Evolutionary conservation across 2,888 invertebrate species (phyloP), one percentile per base, ranked within the genome.

Genomic region (Caenorhabditis sp.): DNA sequence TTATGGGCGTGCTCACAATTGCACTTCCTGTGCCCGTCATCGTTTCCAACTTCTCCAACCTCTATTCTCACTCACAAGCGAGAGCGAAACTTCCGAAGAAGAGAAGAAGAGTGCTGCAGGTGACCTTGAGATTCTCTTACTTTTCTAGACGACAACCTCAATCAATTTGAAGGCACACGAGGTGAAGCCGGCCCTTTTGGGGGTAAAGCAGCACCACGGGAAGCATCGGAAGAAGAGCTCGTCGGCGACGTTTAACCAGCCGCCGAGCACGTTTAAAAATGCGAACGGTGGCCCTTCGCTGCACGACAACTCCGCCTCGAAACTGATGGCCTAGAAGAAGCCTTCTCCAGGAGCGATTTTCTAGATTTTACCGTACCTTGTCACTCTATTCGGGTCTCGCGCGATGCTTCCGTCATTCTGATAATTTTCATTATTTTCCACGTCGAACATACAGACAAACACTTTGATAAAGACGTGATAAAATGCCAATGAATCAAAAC

Each of bases 1-100:
- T 87, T 46, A 87, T 86, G 86, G 87, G 87, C 41, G 86, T 87
- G 17, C 81, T 87, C 24, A 87, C 87, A 4, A 87, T 87, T 48
- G 87, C 87, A 1, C 75, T 87, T 2, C 87, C 86, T 0, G 86
- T 84, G 9, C 84, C 81, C 2, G 82, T 87, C 24, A 87, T 87
- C 41, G 87, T 87, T 7, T 82, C 86, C 35, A 87, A 87, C 59
- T 87, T 87, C 55, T 86, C 86, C 7, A 87, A 86, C 74, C 59
- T 87, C 5, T 87, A 87, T 46, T 87, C 87, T 0, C 87, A 87
- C 50, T 83, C 83, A 7, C 86, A 87, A 62, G 87, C 87, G 0
- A 56, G 85, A 53, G 81, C 83, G 0, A 85, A 85, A 37, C 56
- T 85, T 70, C 85, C 85, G 2, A 84, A 83, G 77, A 81, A 83